Percentiles rank a stretch among this genome's conserved stretches.
phyloP scores from a whole-genome alignment of 2,888 invertebrate species.

The Peribatodes rhomboidaria region DNA sequence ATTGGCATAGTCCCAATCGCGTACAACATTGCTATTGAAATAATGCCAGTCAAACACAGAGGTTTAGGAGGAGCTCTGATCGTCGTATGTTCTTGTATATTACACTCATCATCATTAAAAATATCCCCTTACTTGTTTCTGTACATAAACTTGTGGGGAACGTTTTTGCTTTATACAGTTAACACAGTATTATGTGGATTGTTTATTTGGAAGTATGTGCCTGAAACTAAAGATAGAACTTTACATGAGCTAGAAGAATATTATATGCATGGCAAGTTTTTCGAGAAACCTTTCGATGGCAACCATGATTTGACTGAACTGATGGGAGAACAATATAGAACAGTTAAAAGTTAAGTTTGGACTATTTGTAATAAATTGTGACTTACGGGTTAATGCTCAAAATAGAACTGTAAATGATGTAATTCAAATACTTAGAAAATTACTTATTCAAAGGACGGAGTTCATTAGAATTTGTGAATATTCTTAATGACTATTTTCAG shows the following conservation, averaged over 20 bases:
- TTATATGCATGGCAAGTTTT: slow-evolving; percentile 29
- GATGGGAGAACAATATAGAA: neutral
- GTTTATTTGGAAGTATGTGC: slow-evolving; percentile 34
- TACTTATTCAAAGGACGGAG: no score
- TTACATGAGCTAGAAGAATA: slow-evolving; percentile 38
- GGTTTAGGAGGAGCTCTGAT: slow-evolving; percentile 30
- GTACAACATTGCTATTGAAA: slow-evolving; percentile 3
- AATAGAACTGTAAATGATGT: no score
- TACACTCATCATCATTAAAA: slow-evolving; percentile 15
- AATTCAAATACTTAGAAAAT: no score
- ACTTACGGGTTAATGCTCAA: no score
- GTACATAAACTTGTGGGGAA: slow-evolving; percentile 21
- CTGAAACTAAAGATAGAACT: slow-evolving; percentile 37
- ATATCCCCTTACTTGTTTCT: slow-evolving; percentile 25
- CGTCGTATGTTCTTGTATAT: slow-evolving; percentile 3
- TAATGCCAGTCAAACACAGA: slow-evolving; percentile 35
- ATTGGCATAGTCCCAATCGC: slow-evolving; percentile 2
- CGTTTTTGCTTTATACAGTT: slow-evolving; percentile 24
- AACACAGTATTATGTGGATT: slow-evolving; percentile 12
- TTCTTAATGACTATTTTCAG: no score
- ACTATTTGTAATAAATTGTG: no score
- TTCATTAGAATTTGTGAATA: no score
- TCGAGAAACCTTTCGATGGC: neutral
- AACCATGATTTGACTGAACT: neutral
- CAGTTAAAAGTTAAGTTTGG: neutral